Evolutionary conservation across 2,888 invertebrate genomes (phyloP), one percentile per base, ranked within the genome.

Genomic region (Artemia sinica): DNA sequence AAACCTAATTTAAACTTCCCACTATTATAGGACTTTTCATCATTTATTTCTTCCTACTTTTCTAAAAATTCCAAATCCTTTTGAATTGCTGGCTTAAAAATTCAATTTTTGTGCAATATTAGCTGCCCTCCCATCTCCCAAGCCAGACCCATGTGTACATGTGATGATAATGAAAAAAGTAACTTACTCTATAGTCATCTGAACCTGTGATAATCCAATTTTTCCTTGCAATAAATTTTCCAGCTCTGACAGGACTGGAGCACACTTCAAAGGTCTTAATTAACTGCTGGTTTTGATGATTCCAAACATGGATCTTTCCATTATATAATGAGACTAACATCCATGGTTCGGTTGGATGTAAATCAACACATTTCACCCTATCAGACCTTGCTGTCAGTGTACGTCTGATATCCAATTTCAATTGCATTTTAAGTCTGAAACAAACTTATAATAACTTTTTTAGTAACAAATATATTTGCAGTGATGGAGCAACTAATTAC

Each of bases 271-370:
- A 91, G 74, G 89, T 87, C 77, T 88, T 88, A 12, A 91, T 89
- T 74, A 91, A 83, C 75, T 87, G 85, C 79, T 96, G 96, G 71
- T 89, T 91, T 78, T 98, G 97, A 80, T 92, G 89, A 78, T 98
- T 97, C 96, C 97, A 99, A 76, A 99, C 91, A 82, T 98, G 96
- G 74, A 97, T 94, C 81, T 97, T 92, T 74, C 98, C 98, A 81
- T 94, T 96, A 83, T 99, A 99, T 50, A 99, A 82, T 58, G 95
- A 92, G 75, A 94, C 96, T 68, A 98, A 83, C 85, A 98, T 91
- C 98, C 98, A 99, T 73, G 96, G 95, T 78, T 99, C 98, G 63
- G 88, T 84, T 0, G 97, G 96, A 79, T 98, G 98, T 73, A 98
- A 84, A 79, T 98, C 98, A 12, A 95, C 93, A 78, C 91, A 91